A percentile compares a stretch with the other conserved stretches of the same genome.
Conservation (phyloP, 2,888 invertebrate genomes). For the Mechanitis mazaeus region DNA sequence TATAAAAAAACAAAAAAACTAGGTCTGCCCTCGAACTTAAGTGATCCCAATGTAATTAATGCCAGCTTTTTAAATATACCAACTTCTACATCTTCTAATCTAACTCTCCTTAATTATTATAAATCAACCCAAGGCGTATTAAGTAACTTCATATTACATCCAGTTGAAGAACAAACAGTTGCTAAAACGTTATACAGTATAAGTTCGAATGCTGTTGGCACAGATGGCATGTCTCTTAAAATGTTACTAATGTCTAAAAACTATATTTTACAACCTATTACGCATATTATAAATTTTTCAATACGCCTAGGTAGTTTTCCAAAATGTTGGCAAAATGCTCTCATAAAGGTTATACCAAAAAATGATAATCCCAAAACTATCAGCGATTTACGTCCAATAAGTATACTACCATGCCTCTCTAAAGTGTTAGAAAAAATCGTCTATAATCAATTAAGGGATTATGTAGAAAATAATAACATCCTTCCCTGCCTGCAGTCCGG, state of each 20-base stretch:
- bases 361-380: conserved; percentile 10
- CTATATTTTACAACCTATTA: no score
- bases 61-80: conserved; percentile 16
- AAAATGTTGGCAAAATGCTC: conserved; percentile 17
- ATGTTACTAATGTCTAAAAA: no score
- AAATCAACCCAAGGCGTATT: conserved; percentile 6
- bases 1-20: conserved; percentile 6
- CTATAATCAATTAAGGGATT: conserved; percentile 25
- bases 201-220: no score
- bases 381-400: conserved; percentile 29
- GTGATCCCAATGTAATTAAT: conserved; percentile 15
- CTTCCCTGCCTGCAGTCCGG: conserved; percentile 35
- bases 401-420: conserved; percentile 20
- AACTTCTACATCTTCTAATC: not conserved
- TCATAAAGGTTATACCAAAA: conserved; percentile 25
- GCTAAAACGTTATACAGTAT: no score
- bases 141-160: conserved; percentile 3
- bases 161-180: no score
- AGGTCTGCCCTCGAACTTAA: conserved; percentile 9
- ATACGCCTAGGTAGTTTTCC: conserved; percentile 18
- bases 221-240: no score
- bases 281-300: conserved; percentile 2
- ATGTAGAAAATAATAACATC: conserved; percentile 29
- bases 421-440: conserved; percentile 26
- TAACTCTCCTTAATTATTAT: conserved; percentile 1